Evolutionary conservation across 2,888 invertebrate species (phyloP), one percentile per base, ranked within the genome.

Genomic region (Holacanthella duospinosa): DNA sequence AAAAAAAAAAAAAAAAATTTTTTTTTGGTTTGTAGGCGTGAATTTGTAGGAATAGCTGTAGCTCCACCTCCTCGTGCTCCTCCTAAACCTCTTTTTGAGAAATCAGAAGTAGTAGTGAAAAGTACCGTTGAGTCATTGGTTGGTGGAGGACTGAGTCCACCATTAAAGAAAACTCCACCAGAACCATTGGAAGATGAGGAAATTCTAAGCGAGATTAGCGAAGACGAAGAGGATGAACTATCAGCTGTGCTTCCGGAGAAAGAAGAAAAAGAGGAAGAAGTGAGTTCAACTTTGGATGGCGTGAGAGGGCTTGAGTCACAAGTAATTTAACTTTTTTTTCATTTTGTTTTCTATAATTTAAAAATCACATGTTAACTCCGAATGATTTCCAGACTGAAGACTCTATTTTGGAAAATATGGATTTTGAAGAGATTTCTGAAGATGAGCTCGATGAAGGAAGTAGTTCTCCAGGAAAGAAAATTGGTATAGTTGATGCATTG

Each of bases 361-460:
- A 6, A 4, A 21, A 4, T 53, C 53, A 9, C 53, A 53, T 9
- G 9, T 4, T 6, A 53, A 53, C 21, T 4, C n/a, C 4, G 53
- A 21, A 21, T 53, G 61, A 65, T 12, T 67, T 66, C 60, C 68
- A 68, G 54, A 68, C 69, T 19, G 72, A 72, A 54, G 86, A 86
- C 71, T 87, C 87, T 65, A 87, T 87, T 70, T 85, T 85, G 74
- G 83, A 86, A 68, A 83, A 84, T 73, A 82, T 90, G 75, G 90
- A 89, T 75, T 91, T 91, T 78, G 91, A 91, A 78, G 90, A 91
- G 79, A 90, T 91, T 74, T 90, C 90, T 21, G 91, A 92, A 77
- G 91, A 90, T 60, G 92, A 92, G 77, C 78, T 91, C 43, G 91
- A 92, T 21, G 73, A 74, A 76, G n/a, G n/a, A n/a, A n/a, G n/a